phyloP scores from a whole-genome alignment of 2,797 vertebrate genomes.

The Peromyscus aztecus region DNA sequence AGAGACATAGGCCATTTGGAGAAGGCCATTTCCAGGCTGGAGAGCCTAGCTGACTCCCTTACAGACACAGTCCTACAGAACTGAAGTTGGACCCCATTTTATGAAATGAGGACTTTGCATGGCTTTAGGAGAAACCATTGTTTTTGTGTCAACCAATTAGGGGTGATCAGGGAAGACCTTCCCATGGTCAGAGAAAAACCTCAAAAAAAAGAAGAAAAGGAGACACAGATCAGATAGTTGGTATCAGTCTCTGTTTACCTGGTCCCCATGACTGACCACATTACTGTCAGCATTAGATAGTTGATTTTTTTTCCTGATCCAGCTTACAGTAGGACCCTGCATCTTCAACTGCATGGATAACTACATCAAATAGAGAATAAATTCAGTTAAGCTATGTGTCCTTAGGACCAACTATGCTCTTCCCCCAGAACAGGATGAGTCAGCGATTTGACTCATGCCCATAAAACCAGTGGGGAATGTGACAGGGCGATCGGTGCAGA shows the following conservation, averaged over 20 bases:
- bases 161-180: not conserved
- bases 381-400: not conserved
- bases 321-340: not conserved
- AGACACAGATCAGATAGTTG: not conserved
- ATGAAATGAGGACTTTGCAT: not conserved
- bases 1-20: not conserved
- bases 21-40: not conserved
- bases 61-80: not conserved
- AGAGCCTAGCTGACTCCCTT: not conserved
- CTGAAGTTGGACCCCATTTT: not conserved
- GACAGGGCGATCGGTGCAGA: not conserved
- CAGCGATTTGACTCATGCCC: not conserved
- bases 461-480: not conserved
- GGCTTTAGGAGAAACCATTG: not conserved
- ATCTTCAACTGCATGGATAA: not conserved
- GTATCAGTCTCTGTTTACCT: not conserved
- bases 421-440: not conserved
- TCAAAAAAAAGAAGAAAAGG: not conserved
- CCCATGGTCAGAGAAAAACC: not conserved
- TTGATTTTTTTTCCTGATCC: not conserved
- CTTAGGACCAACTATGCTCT: not conserved
- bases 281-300: not conserved
- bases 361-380: not conserved
- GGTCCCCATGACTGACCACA: not conserved
- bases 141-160: not conserved